phyloP scores from a whole-genome alignment of 1,140 invertebrate species.

The Bicyclus anynana region DNA sequence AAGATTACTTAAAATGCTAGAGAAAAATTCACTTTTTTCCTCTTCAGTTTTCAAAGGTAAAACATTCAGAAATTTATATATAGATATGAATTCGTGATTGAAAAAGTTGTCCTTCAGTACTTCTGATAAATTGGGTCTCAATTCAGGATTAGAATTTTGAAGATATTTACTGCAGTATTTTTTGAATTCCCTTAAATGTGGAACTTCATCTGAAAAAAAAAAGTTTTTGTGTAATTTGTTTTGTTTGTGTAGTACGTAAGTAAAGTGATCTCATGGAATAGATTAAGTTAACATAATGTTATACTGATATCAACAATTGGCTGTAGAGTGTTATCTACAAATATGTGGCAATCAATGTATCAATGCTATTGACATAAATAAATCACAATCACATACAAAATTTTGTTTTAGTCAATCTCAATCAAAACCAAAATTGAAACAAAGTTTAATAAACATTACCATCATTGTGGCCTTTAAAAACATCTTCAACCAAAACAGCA shows the following conservation, averaged over 20 bases:
- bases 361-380: too few relatives aligned
- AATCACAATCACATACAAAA: not conserved
- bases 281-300: too few relatives aligned
- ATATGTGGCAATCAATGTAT: too few relatives aligned
- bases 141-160: constrained; percentile 78
- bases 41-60: constrained; percentile 86
- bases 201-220: constrained; percentile 80
- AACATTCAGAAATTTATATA: constrained; percentile 88
- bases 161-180: constrained; percentile 82
- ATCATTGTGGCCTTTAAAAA: constrained; percentile 80
- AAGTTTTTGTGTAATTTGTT: constrained; percentile 9
- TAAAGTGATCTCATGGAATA: too few relatives aligned
- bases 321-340: too few relatives aligned
- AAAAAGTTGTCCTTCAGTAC: constrained; percentile 86
- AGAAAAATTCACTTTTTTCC: constrained; percentile 88
- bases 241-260: too few relatives aligned
- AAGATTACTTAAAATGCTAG: constrained; percentile 80
- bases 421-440: too few relatives aligned
- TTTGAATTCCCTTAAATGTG: constrained; percentile 82
- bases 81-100: constrained; percentile 88
- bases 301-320: too few relatives aligned
- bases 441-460: constrained; percentile 55
- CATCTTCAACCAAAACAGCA: constrained; percentile 86
- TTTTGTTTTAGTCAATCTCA: too few relatives aligned
- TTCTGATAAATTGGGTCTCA: constrained; percentile 80